Evolutionary conservation across 2,113 vertebrate species (phyloP).

Genomic region (Chiloscyllium plagiosum): DNA sequence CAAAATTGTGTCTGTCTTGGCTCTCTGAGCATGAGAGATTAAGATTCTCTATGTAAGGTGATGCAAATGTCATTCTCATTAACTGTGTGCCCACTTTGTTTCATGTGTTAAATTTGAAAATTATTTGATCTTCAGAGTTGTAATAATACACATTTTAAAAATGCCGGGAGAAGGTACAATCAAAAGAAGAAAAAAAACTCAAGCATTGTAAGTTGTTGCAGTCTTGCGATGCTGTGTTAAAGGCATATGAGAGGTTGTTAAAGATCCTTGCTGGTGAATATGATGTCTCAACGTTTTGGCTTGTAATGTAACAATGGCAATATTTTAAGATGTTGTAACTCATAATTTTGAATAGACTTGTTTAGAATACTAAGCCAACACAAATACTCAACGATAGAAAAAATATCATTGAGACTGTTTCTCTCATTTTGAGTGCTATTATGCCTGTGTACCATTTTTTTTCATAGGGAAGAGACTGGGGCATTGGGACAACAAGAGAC

Average conservation of each 20-base stretch:
- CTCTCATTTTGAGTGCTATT: background rate
- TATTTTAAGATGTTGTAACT: background rate
- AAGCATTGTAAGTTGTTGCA: background rate
- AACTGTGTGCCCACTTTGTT: background rate
- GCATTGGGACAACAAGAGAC: background rate
- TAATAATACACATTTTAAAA: background rate
- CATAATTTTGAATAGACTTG: background rate
- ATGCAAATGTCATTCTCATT: background rate
- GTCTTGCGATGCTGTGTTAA: background rate
- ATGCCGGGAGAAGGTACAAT: background rate
- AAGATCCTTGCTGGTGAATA: background rate
- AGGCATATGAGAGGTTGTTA: background rate
- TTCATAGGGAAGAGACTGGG: background rate
- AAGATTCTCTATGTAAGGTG: background rate
- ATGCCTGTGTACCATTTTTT: background rate
- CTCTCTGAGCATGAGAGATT: background rate
- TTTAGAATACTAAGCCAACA: too few relatives aligned
- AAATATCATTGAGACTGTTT: background rate
- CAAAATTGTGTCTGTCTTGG: too few relatives aligned
- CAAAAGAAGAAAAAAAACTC: background rate
- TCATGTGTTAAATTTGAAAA: background rate
- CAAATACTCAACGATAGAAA: too few relatives aligned
- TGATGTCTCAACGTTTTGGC: background rate
- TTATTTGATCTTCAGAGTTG: background rate
- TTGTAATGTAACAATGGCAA: background rate